Evolutionary conservation across 2,797 vertebrate genomes (phyloP), one percentile per base, ranked within the genome.

Genomic region (Cetoscarus ocellatus): DNA sequence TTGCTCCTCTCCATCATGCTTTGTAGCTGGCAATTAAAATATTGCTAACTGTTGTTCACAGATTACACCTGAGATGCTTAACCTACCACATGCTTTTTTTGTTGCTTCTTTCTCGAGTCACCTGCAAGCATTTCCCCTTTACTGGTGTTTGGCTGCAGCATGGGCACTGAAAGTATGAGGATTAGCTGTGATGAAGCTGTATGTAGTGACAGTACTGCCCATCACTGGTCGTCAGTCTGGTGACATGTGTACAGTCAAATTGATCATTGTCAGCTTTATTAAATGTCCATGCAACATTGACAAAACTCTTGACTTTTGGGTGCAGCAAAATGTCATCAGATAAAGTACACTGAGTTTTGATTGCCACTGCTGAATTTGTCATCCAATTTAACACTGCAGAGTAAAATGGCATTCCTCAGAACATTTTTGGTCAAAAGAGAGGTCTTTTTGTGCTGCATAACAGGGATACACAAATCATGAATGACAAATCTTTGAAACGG

Each of bases 271-370:
- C 77, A 72, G 75, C 75, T 61, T 70, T n/a, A 45, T 64, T 15
- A 17, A 67, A 69, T 42, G 61, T 75, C 57, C 57, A 73, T 83
- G 68, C 73, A 39, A 69, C 86, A 87, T 88, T 91, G 87, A 94
- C 89, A 88, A 88, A 92, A 87, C 85, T 80, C 90, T 94, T 90
- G 92, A 95, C 93, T 92, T 95, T 94, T 91, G 91, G 89, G 79
- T 86, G 81, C 82, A 77, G 81, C 18, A 18, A 91, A 93, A 92
- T 92, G 91, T 89, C 92, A 90, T 87, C 83, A 91, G 89, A 94
- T 94, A 92, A 90, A 91, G 84, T 79, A 74, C 75, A 49, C 62
- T 48, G 70, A 65, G 84, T 75, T 77, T 80, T 82, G 90, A 90
- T 90, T 78, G 77, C 75, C 81, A 85, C 83, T 64, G 48, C 67